phyloP scores from a whole-genome alignment of 2,888 invertebrate species.

The Drosophila niveifrons region DNA sequence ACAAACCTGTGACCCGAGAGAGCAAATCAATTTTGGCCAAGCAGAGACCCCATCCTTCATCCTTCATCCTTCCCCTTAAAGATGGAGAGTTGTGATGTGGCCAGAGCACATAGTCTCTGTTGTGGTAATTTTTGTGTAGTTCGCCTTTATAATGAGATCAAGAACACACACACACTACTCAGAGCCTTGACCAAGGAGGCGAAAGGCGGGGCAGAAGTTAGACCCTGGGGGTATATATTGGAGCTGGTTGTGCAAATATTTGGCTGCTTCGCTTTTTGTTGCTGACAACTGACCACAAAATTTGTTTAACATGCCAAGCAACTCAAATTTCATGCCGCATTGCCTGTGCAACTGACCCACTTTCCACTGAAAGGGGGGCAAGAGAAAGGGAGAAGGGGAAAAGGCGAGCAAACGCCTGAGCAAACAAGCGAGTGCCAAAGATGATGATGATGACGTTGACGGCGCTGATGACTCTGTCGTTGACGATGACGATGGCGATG shows the following conservation, averaged over 20 bases:
- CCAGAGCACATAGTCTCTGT: constrained; percentile 23
- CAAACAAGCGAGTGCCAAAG: constrained; percentile 47
- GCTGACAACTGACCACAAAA: constrained; percentile 76
- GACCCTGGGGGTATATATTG: constrained; percentile 27
- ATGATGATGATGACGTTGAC: constrained; percentile 29
- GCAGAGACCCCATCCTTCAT: not conserved
- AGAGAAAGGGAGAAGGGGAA: not conserved
- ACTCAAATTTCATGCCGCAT: constrained; percentile 77
- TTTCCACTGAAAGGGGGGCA: constrained; percentile 24
- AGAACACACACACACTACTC: constrained; percentile 55
- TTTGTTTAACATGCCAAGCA: constrained; percentile 68
- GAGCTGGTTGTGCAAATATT: constrained; percentile 72
- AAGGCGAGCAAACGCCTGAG: constrained; percentile 41
- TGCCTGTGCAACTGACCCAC: constrained; percentile 69
- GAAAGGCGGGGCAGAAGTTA: not conserved
- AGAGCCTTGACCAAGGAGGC: not conserved
- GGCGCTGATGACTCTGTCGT: constrained; percentile 3
- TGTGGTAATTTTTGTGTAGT: constrained; percentile 56
- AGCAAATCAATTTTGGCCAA: constrained; percentile 67
- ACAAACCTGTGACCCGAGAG: constrained; percentile 56
- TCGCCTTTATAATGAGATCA: constrained; percentile 76
- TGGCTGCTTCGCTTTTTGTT: constrained; percentile 65
- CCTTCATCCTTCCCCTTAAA: not conserved
- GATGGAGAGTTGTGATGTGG: not conserved
- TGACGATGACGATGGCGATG: constrained; percentile 20